phyloP scores from a whole-genome alignment of 2,888 invertebrate species.

The Sarcophaga caerulescens region DNA sequence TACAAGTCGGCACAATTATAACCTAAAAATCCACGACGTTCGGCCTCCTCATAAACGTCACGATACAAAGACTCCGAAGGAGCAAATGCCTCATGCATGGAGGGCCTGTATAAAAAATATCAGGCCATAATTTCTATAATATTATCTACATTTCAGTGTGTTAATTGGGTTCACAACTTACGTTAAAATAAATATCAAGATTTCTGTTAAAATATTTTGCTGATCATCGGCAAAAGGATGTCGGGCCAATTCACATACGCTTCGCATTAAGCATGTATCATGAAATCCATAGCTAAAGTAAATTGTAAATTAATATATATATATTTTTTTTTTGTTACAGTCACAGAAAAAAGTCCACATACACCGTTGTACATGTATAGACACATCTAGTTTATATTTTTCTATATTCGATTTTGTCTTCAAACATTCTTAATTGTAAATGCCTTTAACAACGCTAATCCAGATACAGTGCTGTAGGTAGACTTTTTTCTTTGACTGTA shows the following conservation, averaged over 20 bases:
- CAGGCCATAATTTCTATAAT: background rate
- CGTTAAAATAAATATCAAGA: constrained; percentile 86
- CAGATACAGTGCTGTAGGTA: too few species aligned
- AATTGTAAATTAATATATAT: background rate
- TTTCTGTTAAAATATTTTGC: constrained; percentile 85
- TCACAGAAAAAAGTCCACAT: too few species aligned
- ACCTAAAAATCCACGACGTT: constrained; percentile 76
- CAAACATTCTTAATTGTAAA: too few species aligned
- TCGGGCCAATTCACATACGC: constrained; percentile 86
- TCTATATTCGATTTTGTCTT: too few species aligned
- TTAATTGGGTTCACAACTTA: constrained; percentile 79
- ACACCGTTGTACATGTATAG: too few species aligned
- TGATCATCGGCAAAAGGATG: constrained; percentile 83
- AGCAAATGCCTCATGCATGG: constrained; percentile 83
- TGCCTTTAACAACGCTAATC: too few species aligned
- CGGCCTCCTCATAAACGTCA: constrained; percentile 77
- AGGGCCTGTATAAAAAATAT: constrained; percentile 80
- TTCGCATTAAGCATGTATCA: constrained; percentile 86
- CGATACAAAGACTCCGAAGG: constrained; percentile 80
- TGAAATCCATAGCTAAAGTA: constrained; percentile 84
- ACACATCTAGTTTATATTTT: too few species aligned
- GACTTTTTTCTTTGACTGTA: too few species aligned
- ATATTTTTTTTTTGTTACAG: too few species aligned
- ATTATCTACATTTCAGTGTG: too few species aligned
- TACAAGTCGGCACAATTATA: constrained; percentile 77